Base-by-base conservation (phyloP, 92 coral and sea anemone genomes). In the Pocillopora grandis region DNA sequence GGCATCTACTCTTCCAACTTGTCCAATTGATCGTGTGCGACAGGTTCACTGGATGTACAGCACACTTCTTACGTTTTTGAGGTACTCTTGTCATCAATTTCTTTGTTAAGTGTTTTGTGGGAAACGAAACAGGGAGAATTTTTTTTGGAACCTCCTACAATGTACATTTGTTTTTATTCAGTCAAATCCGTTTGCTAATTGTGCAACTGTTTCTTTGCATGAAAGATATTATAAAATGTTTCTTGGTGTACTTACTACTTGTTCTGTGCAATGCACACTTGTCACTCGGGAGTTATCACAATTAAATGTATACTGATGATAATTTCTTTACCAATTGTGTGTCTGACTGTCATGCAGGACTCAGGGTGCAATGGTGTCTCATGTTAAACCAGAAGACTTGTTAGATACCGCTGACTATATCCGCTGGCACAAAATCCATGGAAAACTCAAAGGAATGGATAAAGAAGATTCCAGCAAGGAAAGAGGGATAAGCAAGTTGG, bases 1-100 rank as follows among this genome's bases (percentile, higher is more conserved):
- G 59, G 89, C 91, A 5, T 89, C 95, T 52, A 88, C 93, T 14
- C 90, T 97, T 9, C 98, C 99, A 2, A 76, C 97, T 1, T 95
- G 93, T 70, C 98, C 94, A 1, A 76, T 62, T 57, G 98, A 97
- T 27, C 88, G 99, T 65, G 97, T 91, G 58, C 95, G 97, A 0
- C 98, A 94, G 48, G 84, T 92, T 57, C 98, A 97, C 75, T 97
- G 99, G 99, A 97, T 97, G 99, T 94, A 94, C 94, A 82, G 94
- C 10, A 95, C 98, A 0, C 88, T 97, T 3, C 91, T 97, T 5
- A 95, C 96, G 27, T 94, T 97, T 87, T 85, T 97, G 12, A 91
- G 94, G 98, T 94, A 60, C 48, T 52, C 23, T 1, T 56, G 2
- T 10, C 20, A 62, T 10, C 27, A 17, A 27, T 62, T 56, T 36